A percentile compares a stretch with the other conserved stretches of the same genome.
Evolutionary conservation across 2,113 vertebrate genomes (phyloP).

Genomic region (Micromys minutus): DNA sequence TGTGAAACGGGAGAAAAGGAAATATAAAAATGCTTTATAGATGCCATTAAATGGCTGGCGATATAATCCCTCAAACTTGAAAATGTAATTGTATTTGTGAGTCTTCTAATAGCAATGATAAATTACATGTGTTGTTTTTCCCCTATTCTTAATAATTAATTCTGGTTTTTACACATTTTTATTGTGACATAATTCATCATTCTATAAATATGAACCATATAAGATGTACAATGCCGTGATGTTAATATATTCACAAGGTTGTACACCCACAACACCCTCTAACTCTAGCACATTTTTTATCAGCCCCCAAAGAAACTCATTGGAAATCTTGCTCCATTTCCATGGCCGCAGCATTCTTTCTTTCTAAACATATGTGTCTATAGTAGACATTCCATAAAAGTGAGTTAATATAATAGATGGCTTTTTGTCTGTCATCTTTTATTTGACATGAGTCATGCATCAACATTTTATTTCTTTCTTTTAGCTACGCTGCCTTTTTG

Average conservation of each 20-base stretch:
- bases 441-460: not conserved
- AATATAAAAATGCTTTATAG: conserved; percentile 67
- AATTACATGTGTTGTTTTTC: conserved; percentile 28
- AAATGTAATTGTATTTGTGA: conserved; percentile 61
- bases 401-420: not conserved
- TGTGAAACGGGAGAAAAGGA: conserved; percentile 39
- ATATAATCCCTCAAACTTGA: conserved; percentile 61
- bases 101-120: conserved; percentile 50
- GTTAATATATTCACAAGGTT: conserved; percentile 34
- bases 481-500: not conserved
- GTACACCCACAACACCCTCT: not conserved
- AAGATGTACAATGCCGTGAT: not conserved
- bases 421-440: not conserved
- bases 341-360: not conserved
- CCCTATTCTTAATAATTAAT: not conserved
- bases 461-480: conserved; percentile 15
- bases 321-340: not conserved
- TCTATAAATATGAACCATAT: conserved; percentile 22
- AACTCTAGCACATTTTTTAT: conserved; percentile 50
- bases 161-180: conserved; percentile 40
- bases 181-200: conserved; percentile 54
- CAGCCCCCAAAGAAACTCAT: conserved; percentile 5
- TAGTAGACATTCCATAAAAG: not conserved
- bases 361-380: not conserved
- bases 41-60: conserved; percentile 47